Base-by-base conservation (phyloP, 2,797 vertebrate genomes). In the Morelia viridis region DNA sequence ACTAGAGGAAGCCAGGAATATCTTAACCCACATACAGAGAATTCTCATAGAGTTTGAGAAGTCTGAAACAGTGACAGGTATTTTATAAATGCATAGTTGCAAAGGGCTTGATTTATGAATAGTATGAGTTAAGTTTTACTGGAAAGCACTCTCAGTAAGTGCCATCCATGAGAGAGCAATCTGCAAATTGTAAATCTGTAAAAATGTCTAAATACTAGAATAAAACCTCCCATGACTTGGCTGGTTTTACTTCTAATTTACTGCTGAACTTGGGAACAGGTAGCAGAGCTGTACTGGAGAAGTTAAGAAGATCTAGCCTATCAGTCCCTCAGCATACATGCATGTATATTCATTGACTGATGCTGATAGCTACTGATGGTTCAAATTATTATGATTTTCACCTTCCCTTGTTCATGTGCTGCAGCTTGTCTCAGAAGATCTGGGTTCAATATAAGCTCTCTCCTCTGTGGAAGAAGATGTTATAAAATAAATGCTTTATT, bases 1-100 rank as follows among this genome's bases (percentile, higher is more conserved):
- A 90, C 28, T 98, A 93, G 96, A 97, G 41, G 97, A 98, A 96
- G 98, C 98, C 71, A 95, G 85, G 85, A 96, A 89, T 92, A 97
- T 95, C 0, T 71, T 97, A 46, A 95, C 64, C 87, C 95, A 97
- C 92, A 58, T 98, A 92, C 96, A 95, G 95, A 94, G 93, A 88
- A 96, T 98, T 92, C 91, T 98, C 58, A n/a, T 91, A 5, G 95
- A 96, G 58, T 90, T 90, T 88, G 93, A 94, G 3, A 62, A 88
- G 5, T 15, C 93, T n/a, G 1, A 85, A 22, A n/a, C 80, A 94
- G 46, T 15, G 83, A 19, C 89, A 0, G 80, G 96, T 97, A 96
- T 96, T 95, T 91, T 94, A 92, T 91, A 17, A 56, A 84, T 60
- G 31, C 28, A 71, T 57, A 22, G 24, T 56, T 53, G 11, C 50